phyloP scores from a whole-genome alignment of 2,113 vertebrate genomes.

The Mesocricetus auratus region DNA sequence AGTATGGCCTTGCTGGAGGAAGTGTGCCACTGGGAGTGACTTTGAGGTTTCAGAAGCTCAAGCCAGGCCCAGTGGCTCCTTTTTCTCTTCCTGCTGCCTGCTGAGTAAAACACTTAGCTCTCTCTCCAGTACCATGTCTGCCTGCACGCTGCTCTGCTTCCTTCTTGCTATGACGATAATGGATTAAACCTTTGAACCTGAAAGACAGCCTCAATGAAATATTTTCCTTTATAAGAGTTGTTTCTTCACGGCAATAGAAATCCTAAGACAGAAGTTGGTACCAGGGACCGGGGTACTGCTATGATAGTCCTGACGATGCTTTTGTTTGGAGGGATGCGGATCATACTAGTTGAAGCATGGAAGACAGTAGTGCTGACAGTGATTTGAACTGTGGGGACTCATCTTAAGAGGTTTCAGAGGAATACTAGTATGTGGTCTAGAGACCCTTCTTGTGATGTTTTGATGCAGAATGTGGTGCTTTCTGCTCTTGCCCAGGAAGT shows the following conservation, averaged over 20 bases:
- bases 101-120: neutral
- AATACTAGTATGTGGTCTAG: neutral
- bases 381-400: neutral
- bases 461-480: neutral
- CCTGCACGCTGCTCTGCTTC: neutral
- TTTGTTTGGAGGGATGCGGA: neutral
- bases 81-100: neutral
- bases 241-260: neutral
- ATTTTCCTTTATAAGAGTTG: neutral
- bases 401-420: neutral
- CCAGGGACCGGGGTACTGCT: neutral
- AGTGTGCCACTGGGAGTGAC: no score
- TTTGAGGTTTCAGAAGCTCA: neutral
- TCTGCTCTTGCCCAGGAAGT: neutral
- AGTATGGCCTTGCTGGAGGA: neutral
- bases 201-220: neutral
- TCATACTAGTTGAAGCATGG: neutral
- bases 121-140: neutral
- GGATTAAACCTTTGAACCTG: neutral
- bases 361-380: no score
- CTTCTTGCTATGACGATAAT: neutral
- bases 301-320: neutral
- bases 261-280: no score
- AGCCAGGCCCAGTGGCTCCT: neutral
- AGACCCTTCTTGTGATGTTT: neutral